Percentiles rank a stretch among this genome's conserved stretches.
Conservation (phyloP, 1,140 invertebrate genomes). For the Contarinia nasturtii region DNA sequence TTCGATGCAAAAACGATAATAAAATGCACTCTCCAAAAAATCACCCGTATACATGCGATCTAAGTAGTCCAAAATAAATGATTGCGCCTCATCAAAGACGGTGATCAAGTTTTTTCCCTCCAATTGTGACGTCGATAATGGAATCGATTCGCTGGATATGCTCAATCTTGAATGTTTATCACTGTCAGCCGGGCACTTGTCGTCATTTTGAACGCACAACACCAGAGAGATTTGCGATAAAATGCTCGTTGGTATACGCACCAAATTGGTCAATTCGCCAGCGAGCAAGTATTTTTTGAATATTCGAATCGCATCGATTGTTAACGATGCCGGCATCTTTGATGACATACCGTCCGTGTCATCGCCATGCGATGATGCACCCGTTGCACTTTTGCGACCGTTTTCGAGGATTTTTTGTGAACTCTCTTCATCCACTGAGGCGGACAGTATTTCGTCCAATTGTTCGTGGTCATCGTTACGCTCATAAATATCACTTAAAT, state of each 20-base stretch:
- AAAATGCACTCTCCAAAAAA: constrained; percentile 59
- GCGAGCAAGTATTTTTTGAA: constrained; percentile 31
- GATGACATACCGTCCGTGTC: neutral
- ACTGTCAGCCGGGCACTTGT: constrained; percentile 5
- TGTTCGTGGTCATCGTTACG: neutral
- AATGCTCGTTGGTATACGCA: constrained; percentile 24
- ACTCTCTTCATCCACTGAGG: neutral
- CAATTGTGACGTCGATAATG: constrained; percentile 24
- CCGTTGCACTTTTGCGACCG: neutral
- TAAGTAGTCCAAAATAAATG: constrained; percentile 41
- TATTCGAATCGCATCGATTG: constrained; percentile 26
- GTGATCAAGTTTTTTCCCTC: constrained; percentile 23
- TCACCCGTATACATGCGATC: constrained; percentile 40
- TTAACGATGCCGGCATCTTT: constrained; percentile 12
- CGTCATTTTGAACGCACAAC: constrained; percentile 16
- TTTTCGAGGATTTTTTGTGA: neutral
- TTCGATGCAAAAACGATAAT: constrained; percentile 81
- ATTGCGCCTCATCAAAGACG: constrained; percentile 40
- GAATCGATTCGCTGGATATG: constrained; percentile 33
- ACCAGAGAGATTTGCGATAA: constrained; percentile 25
- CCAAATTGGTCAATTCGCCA: constrained; percentile 19
- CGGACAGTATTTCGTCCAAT: no score
- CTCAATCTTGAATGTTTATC: constrained; percentile 23
- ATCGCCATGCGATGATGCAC: neutral
- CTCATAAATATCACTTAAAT: constrained; percentile 1